Evolutionary conservation across 2,888 invertebrate species (phyloP).

Genomic region (Atherix ibis): DNA sequence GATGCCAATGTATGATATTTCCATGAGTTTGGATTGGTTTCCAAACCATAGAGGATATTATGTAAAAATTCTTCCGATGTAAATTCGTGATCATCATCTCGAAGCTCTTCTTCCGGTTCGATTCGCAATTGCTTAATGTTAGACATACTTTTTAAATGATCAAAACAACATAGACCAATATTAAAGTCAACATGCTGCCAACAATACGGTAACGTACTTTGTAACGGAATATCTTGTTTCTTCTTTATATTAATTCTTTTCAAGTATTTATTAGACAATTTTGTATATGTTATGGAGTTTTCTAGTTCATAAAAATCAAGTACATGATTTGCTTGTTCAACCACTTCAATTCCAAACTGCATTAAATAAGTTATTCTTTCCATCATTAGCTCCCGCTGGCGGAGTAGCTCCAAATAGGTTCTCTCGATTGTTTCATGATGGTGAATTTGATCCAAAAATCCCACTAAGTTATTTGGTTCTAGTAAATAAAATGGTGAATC

Average conservation of each 20-base stretch:
- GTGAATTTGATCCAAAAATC: conserved; percentile 27
- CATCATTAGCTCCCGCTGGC: conserved; percentile 24
- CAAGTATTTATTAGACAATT: conserved; percentile 22
- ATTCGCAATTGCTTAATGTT: conserved; percentile 18
- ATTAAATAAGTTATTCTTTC: conserved; percentile 27
- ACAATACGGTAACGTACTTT: conserved; percentile 7
- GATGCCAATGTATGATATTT: conserved; percentile 27
- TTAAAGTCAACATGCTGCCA: conserved; percentile 7
- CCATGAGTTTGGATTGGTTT: conserved; percentile 24
- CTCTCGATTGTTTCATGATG: conserved; percentile 26
- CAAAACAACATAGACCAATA: conserved; percentile 20
- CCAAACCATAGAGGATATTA: conserved; percentile 17
- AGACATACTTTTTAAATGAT: conserved; percentile 22
- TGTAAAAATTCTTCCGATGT: conserved; percentile 10
- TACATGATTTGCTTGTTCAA: conserved; percentile 27
- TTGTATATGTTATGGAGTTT: conserved; percentile 20
- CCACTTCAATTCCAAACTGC: conserved; percentile 25
- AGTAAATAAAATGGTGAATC: conserved; percentile 29
- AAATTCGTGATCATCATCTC: conserved; percentile 16
- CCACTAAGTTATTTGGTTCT: conserved; percentile 25
- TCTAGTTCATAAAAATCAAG: conserved; percentile 24
- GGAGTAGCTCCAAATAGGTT: conserved; percentile 22
- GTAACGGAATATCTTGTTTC: conserved; percentile 14
- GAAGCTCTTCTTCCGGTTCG: conserved; percentile 21
- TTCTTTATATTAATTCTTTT: conserved; percentile 22